phyloP scores from a whole-genome alignment of 2,888 invertebrate species.

The Hydrotaea diabolus region DNA sequence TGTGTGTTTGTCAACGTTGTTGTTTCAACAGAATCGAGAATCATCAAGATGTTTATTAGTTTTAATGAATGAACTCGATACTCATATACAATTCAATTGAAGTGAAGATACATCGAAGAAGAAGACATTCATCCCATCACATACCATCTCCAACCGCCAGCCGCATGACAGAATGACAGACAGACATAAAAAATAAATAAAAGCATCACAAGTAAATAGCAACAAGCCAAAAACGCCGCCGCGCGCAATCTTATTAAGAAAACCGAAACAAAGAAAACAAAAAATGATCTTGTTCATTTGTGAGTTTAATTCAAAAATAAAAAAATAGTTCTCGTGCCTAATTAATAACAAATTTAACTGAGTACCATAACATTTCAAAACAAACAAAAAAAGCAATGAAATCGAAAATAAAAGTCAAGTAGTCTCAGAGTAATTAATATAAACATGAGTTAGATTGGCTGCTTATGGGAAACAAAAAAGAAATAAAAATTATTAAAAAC shows the following conservation, averaged over 20 bases:
- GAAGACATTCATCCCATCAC: slow-evolving; percentile 6
- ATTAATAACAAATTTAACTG: slow-evolving; percentile 37
- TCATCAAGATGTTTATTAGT: slow-evolving; percentile 51
- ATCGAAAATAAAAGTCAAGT: background rate
- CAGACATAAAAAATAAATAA: slow-evolving; percentile 23
- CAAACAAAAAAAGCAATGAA: background rate
- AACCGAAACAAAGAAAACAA: background rate
- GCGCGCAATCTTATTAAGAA: slow-evolving; percentile 23
- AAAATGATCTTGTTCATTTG: slow-evolving; percentile 29
- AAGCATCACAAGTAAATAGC: slow-evolving; percentile 11
- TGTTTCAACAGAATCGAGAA: background rate
- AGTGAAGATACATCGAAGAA: slow-evolving; percentile 15
- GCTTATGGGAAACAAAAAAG: background rate
- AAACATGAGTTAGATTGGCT: slow-evolving; percentile 10
- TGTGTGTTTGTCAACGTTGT: slow-evolving; percentile 33
- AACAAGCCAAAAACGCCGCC: background rate
- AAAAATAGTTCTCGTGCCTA: background rate
- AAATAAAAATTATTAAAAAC: background rate
- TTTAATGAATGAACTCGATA: slow-evolving; percentile 59
- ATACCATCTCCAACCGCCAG: background rate
- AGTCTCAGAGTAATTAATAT: background rate
- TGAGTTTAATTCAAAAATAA: slow-evolving; percentile 17
- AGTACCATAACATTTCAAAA: background rate
- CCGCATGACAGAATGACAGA: background rate
- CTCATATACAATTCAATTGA: slow-evolving; percentile 62